Evolutionary conservation across 2,888 invertebrate species (phyloP).

Genomic region (Trichopoda pennipes): DNA sequence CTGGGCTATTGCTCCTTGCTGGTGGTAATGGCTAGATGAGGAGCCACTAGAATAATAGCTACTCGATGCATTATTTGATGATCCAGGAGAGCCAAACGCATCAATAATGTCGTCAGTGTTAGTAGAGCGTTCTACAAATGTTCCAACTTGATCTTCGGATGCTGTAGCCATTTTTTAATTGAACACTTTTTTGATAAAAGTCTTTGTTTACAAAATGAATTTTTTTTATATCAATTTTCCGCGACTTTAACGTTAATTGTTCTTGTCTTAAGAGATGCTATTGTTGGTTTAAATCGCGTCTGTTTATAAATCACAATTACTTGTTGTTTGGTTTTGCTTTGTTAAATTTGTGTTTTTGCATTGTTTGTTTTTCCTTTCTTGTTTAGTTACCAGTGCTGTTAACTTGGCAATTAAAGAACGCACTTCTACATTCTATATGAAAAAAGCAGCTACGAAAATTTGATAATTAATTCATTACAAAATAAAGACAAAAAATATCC

Average conservation of each 20-base stretch:
- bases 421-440: too few species aligned
- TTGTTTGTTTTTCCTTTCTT: not conserved
- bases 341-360: conserved; percentile 25
- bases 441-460: too few species aligned
- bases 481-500: too few species aligned
- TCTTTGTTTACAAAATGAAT: conserved; percentile 18
- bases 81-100: conserved; percentile 75
- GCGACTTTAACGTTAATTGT: conserved; percentile 24
- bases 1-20: conserved; percentile 75
- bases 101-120: conserved; percentile 75
- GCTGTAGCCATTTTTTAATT: conserved; percentile 62
- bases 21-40: conserved; percentile 40
- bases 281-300: conserved; percentile 59
- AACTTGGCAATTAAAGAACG: not conserved
- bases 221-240: conserved; percentile 16
- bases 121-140: conserved; percentile 70
- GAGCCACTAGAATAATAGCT: conserved; percentile 52
- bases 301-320: conserved; percentile 53
- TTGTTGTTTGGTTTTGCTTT: conserved; percentile 61
- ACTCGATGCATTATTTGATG: conserved; percentile 38
- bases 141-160: conserved; percentile 74
- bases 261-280: conserved; percentile 49
- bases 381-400: not conserved
- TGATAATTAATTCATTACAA: too few species aligned
- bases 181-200: not conserved